Conservation (phyloP, 2,888 invertebrate species). For the Acleris laterana region DNA sequence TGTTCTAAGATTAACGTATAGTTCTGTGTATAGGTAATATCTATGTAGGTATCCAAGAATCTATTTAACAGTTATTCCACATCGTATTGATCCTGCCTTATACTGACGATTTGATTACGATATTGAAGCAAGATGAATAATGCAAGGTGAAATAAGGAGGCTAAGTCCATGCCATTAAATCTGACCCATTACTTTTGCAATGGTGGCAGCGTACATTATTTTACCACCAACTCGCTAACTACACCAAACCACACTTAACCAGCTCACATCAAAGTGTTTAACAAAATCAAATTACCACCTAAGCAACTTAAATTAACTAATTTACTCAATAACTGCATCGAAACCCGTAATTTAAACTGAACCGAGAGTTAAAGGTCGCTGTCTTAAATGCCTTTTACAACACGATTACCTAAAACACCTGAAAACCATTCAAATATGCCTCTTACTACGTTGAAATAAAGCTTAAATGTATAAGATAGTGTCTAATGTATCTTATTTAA, state of each 20-base stretch:
- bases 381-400: constrained; percentile 8
- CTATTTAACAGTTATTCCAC: no score
- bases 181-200: no score
- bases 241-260: neutral
- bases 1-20: no score
- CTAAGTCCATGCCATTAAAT: no score
- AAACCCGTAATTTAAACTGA: constrained; percentile 25
- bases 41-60: no score
- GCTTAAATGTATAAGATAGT: neutral
- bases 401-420: neutral
- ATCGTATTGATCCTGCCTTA: no score
- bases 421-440: neutral
- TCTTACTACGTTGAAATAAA: neutral
- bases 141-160: no score
- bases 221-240: neutral
- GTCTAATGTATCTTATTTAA: constrained; percentile 31
- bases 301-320: constrained; percentile 34
- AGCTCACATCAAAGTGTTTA: constrained; percentile 21
- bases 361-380: constrained; percentile 14
- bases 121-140: no score
- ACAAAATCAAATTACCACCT: constrained; percentile 31
- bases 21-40: no score
- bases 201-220: neutral
- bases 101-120: no score
- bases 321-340: constrained; percentile 24